Evolutionary conservation across 2,113 vertebrate genomes (phyloP).

Genomic region (Silurus meridionalis): DNA sequence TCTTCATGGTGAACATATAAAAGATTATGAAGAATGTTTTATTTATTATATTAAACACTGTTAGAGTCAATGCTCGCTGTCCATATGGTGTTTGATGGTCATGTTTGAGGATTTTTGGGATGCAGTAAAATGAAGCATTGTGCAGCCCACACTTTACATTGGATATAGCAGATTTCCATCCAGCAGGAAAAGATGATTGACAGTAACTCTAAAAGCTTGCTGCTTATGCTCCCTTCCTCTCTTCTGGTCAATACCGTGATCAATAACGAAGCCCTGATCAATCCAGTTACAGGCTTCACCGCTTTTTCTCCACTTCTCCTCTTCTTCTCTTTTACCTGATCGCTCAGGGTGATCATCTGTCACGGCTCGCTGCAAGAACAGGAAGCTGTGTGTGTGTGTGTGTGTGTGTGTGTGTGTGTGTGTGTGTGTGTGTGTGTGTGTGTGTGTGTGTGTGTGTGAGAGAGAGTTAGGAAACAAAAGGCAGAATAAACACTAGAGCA

Average conservation of each 20-base stretch:
- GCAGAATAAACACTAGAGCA: not conserved
- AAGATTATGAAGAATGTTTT: too few species aligned
- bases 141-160: not conserved
- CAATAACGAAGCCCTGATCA: constrained; percentile 37
- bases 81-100: too few species aligned
- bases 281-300: constrained; percentile 18
- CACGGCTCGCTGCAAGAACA: not conserved
- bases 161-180: not conserved
- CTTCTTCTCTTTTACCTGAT: constrained; percentile 10
- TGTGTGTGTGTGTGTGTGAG: not conserved
- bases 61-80: not conserved
- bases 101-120: not conserved
- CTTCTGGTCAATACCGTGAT: constrained; percentile 2
- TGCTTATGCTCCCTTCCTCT: not conserved
- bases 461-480: too few species aligned
- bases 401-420: not conserved
- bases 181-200: not conserved
- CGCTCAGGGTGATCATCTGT: not conserved
- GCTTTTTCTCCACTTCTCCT: not conserved
- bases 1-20: too few species aligned
- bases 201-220: not conserved
- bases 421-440: too few species aligned
- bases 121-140: not conserved
- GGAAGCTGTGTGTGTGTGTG: not conserved
- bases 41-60: too few species aligned